phyloP scores from a whole-genome alignment of 1,140 invertebrate genomes.

The Drosophila sp. region DNA sequence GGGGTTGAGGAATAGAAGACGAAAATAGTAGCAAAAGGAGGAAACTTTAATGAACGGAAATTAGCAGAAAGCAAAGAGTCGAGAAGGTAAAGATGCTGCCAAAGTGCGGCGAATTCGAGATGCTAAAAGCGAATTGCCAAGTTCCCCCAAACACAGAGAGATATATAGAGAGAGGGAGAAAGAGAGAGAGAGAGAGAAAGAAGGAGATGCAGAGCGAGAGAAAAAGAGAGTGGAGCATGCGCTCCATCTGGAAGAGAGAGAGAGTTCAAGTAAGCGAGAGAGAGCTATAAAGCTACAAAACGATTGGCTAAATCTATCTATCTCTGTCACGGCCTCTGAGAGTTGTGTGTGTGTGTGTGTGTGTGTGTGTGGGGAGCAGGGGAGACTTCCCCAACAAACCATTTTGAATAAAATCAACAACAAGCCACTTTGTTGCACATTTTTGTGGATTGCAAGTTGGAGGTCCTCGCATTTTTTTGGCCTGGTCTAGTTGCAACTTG shows the following conservation, averaged over 20 bases:
- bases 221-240: conserved; percentile 42
- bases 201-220: conserved; percentile 2
- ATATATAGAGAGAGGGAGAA: conserved; percentile 6
- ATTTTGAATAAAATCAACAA: conserved; percentile 81
- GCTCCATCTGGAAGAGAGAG: conserved; percentile 14
- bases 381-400: conserved; percentile 58
- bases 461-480: conserved; percentile 31
- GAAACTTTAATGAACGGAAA: conserved; percentile 81
- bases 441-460: conserved; percentile 24
- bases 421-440: conserved; percentile 24
- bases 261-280: conserved; percentile 48
- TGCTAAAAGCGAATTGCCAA: not conserved
- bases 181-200: conserved; percentile 28
- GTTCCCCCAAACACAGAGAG: not conserved
- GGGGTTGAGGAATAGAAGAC: conserved; percentile 48
- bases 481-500: conserved; percentile 57
- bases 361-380: conserved; percentile 40
- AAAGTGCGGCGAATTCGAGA: conserved; percentile 37
- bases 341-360: conserved; percentile 26
- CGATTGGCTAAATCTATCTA: conserved; percentile 49
- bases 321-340: not conserved
- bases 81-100: conserved; percentile 72
- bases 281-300: conserved; percentile 59
- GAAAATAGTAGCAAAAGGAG: conserved; percentile 46
- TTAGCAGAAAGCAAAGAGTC: conserved; percentile 61